phyloP scores from a whole-genome alignment of 1,140 invertebrate species.

The Whitmania pigra region DNA sequence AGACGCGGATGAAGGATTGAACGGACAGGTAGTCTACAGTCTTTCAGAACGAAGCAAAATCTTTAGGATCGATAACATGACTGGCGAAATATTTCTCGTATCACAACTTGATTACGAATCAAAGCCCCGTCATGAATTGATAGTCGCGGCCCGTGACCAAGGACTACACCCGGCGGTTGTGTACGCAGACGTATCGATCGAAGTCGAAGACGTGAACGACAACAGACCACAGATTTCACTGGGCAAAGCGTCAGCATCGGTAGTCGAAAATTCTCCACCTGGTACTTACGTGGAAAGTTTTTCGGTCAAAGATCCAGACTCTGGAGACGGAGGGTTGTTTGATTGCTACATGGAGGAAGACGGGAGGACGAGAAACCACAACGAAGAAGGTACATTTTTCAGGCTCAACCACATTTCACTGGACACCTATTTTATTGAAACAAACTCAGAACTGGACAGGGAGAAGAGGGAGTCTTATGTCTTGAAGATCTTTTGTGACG shows the following conservation, averaged over 20 bases:
- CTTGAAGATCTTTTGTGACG: slow-evolving; percentile 17
- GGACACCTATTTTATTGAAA: slow-evolving; percentile 20
- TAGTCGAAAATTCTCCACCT: slow-evolving; percentile 19
- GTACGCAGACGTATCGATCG: slow-evolving; percentile 41
- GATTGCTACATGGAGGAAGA: slow-evolving; percentile 19
- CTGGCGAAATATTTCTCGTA: slow-evolving; percentile 17
- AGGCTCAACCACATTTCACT: slow-evolving; percentile 4
- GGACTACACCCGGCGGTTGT: slow-evolving; percentile 18
- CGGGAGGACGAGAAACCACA: neutral
- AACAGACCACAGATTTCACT: slow-evolving; percentile 29
- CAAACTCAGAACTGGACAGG: slow-evolving; percentile 16
- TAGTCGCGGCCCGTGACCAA: slow-evolving; percentile 19
- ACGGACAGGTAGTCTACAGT: slow-evolving; percentile 53
- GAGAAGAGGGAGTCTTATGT: slow-evolving; percentile 16
- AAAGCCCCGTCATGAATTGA: slow-evolving; percentile 16
- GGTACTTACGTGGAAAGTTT: slow-evolving; percentile 24
- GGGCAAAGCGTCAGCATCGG: slow-evolving; percentile 7
- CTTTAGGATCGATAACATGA: slow-evolving; percentile 19
- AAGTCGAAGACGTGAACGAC: slow-evolving; percentile 44
- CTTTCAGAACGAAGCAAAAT: slow-evolving; percentile 47
- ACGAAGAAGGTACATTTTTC: slow-evolving; percentile 16
- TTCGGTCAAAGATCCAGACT: slow-evolving; percentile 19
- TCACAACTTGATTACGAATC: slow-evolving; percentile 21
- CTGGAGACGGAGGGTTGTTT: slow-evolving; percentile 11
- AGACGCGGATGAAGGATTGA: slow-evolving; percentile 35